Base-by-base conservation (phyloP, 2,113 vertebrate species). In the Notechis scutatus region DNA sequence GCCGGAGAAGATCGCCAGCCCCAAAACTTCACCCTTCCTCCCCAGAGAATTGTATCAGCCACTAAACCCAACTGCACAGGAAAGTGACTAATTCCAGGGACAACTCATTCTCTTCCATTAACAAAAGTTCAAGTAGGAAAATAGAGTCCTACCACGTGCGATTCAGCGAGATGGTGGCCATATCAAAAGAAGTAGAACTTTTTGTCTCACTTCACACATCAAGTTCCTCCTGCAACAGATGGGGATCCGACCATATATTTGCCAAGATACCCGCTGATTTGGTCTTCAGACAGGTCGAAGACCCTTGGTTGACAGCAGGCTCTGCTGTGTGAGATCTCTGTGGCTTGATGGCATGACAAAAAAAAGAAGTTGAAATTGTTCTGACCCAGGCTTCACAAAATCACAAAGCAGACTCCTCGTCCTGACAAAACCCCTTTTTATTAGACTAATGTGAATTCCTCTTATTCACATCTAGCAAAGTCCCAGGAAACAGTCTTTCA, bases 291-390 rank as follows among this genome's bases (percentile, higher is more conserved):
- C 7, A 20, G 18, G 20, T 24, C 4, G 21, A 52, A 61, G 52
- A 4, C 11, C 18, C 34, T 21, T 52, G 50, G 21, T 45, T 9
- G 4, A 52, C 6, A 57, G 18, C 29, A 26, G n/a, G 52, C 45
- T 81, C 9, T 90, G 93, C 87, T 92, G 94, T 18, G 26, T 5
- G 1, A 15, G 9, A 8, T 8, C 9, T 56, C 87, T 91, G 93
- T 52, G 8, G 45, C 0, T 56, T 56, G 39, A 89, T 23, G 88
- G 89, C 54, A 55, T 42, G 50, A 12, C 89, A 95, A 95, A 95
- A 95, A 95, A 1, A 74, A 94, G 91, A 91, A 95, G 74, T 95
- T 50, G 47, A 50, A 50, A 50, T 50, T 50, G 47, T 50, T 9
- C 47, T 50, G 47, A 50, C 47, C 8, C 8, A 50, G 47, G 47